Percentiles rank a stretch among this genome's conserved stretches.
These are phyloP conservation scores for Larimichthys crocea DNA, from an alignment of 2,113 vertebrate species.

Conservation along the genomic window DNA sequence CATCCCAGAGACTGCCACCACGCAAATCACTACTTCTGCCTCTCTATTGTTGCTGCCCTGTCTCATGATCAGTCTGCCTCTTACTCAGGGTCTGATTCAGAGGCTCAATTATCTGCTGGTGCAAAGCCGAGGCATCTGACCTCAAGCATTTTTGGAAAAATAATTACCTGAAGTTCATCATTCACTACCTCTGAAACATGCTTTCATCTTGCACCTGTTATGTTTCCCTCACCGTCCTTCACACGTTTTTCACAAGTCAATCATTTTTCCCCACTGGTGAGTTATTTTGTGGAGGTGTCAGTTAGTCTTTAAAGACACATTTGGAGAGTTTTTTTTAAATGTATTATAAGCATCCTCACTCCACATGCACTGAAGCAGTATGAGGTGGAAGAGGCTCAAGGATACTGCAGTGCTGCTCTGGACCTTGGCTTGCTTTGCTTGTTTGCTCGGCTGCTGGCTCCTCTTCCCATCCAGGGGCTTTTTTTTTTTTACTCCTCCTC, in stretches of 20 bases:
- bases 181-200: conserved; percentile 34
- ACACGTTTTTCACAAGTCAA: conserved; percentile 38
- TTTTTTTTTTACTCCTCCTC: too few species aligned
- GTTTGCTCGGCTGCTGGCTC: conserved; percentile 59
- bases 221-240: conserved; percentile 10
- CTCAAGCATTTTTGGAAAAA: conserved; percentile 32
- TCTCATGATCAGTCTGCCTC: conserved; percentile 37
- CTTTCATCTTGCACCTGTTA: conserved; percentile 56
- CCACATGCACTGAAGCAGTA: conserved; percentile 17
- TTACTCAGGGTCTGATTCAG: conserved; percentile 47
- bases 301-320: conserved; percentile 42
- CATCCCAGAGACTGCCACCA: conserved; percentile 24
- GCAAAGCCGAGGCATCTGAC: conserved; percentile 16
- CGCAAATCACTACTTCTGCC: conserved; percentile 29
- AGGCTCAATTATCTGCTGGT: conserved; percentile 31
- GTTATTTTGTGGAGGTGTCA: conserved; percentile 12
- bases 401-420: conserved; percentile 60
- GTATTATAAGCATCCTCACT: conserved; percentile 4
- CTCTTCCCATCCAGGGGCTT: conserved; percentile 39
- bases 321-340: not conserved
- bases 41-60: conserved; percentile 31
- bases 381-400: conserved; percentile 55
- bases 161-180: conserved; percentile 47
- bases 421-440: conserved; percentile 62
- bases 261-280: conserved; percentile 39